Conservation (phyloP, 2,113 vertebrate genomes). For the Hippocampus comes region DNA sequence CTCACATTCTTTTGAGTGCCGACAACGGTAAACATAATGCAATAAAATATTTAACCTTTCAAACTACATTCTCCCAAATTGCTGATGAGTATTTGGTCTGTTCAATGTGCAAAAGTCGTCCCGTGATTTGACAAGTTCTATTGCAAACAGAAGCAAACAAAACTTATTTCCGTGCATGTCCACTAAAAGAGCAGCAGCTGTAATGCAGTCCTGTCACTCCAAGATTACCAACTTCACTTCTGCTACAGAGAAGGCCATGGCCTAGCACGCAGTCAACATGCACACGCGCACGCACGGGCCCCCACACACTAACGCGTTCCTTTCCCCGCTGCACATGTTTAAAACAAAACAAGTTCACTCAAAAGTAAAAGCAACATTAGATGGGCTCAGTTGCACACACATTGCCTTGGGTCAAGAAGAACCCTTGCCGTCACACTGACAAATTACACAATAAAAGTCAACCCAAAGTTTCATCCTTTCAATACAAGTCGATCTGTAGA, state of each 20-base stretch:
- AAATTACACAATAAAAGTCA: slow-evolving; percentile 25
- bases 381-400: slow-evolving; percentile 39
- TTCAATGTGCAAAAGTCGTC: neutral
- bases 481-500: slow-evolving; percentile 16
- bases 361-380: slow-evolving; percentile 46
- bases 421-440: slow-evolving; percentile 40
- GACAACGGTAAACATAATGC: neutral
- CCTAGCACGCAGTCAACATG: neutral
- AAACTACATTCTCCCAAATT: neutral
- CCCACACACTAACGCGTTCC: slow-evolving; percentile 6
- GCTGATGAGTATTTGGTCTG: neutral
- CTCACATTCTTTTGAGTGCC: neutral
- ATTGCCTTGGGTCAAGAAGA: slow-evolving; percentile 40
- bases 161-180: slow-evolving; percentile 15
- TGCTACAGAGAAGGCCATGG: slow-evolving; percentile 7
- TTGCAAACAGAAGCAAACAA: neutral
- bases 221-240: slow-evolving; percentile 6
- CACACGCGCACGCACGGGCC: neutral
- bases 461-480: slow-evolving; percentile 18
- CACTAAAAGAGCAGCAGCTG: slow-evolving; percentile 19
- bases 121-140: neutral
- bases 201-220: slow-evolving; percentile 4
- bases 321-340: slow-evolving; percentile 16
- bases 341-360: slow-evolving; percentile 35
- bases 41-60: neutral